Conservation (phyloP, 2,113 vertebrate species). For the Anser cygnoides region DNA sequence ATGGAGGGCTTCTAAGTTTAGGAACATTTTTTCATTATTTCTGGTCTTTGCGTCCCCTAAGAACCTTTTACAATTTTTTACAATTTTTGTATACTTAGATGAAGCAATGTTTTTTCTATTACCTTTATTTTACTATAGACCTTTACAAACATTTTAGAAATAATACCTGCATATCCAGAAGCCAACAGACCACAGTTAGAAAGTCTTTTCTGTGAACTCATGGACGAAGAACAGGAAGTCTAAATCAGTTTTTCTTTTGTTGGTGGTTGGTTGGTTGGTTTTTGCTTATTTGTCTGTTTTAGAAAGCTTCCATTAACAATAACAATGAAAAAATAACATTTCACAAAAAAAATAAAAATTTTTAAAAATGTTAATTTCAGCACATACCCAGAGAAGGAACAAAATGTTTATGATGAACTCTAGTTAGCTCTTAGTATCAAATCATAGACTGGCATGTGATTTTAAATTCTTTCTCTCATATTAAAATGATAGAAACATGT, state of each 20-base stretch:
- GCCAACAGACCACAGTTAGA: neutral
- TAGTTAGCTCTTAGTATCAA: neutral
- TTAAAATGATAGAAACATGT: neutral
- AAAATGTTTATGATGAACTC: neutral
- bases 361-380: neutral
- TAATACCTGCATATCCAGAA: accelerated
- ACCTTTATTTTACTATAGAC: neutral
- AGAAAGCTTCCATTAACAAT: neutral
- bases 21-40: neutral
- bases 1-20: accelerated
- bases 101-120: neutral
- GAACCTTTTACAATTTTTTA: no score
- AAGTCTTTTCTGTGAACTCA: neutral
- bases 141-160: neutral
- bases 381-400: neutral
- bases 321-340: neutral
- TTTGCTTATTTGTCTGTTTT: no score
- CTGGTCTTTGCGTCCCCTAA: neutral
- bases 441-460: accelerated
- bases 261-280: no score
- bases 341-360: neutral
- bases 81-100: neutral
- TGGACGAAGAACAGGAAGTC: accelerated
- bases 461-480: neutral
- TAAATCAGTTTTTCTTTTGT: neutral